Evolutionary conservation across 2,888 invertebrate species (phyloP), one percentile per base, ranked within the genome.

Genomic region (Plebejus melissa): DNA sequence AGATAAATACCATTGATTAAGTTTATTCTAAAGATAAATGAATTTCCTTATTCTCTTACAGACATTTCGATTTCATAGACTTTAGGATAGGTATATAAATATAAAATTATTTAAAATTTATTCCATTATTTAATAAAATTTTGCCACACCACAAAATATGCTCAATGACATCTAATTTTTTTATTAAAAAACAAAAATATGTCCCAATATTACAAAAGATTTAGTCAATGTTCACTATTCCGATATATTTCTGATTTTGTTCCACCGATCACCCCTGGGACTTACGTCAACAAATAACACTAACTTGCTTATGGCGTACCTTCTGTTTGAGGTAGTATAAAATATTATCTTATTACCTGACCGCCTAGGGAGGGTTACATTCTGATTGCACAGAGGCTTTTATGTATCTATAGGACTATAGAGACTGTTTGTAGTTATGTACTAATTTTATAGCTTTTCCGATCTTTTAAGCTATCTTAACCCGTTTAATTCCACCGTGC

Each of bases 331-430:
- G 60, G 28, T 28, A 60, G 65, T 36, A 65, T 65, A 65, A 32
- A 65, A 65, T 65, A 65, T 65, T 65, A 65, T 65, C 65, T 65
- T 32, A 65, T 65, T 65, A 65, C 65, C 32, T 65, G 32, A 65
- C 65, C 65, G 65, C 65, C 65, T 65, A 65, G 13, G 65, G 60
- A 22, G 60, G 60, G 65, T 36, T 65, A 65, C 28, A 11, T 65
- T 65, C 65, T 65, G 65, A 65, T 65, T 65, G 36, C 65, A 36
- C 32, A 60, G 32, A 46, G 65, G 11, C 32, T 28, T 28, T 65
- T 65, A 28, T 28, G 28, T 65, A 54, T 54, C 54, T 54, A 4
- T 54, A 16, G 46, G 9, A 9, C 54, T 54, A 4, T 54, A 16
- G 46, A 46, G 46, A 46, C 22, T 58, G 6, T 57, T 58, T 54